Base-by-base conservation (phyloP, 2,888 invertebrate genomes). In the Hemistola chrysoprasaria region DNA sequence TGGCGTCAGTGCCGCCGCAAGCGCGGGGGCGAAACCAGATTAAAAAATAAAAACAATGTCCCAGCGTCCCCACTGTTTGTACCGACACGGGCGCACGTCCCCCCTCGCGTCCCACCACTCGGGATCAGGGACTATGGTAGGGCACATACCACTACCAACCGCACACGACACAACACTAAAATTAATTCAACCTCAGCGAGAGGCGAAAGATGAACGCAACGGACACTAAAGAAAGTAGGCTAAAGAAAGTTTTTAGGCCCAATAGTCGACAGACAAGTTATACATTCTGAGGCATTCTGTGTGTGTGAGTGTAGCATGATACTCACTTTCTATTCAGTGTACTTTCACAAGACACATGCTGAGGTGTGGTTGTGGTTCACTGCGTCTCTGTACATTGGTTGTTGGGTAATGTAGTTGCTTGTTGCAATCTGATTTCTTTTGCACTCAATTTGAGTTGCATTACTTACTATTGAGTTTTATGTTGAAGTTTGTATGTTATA, bases 161-260 rank as follows among this genome's bases (percentile, higher is more conserved):
- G 81, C 78, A 75, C 80, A 72, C 76, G 56, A 61, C 73, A 77
- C 75, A 65, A 72, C 80, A 85, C 84, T 84, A 78, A 77, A 73
- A 72, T 72, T 70, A 69, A 72, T 65, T 68, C 73, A 65, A 52
- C 66, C 51, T 57, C 62, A 62, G 81, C 74, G 78, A 84, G 83
- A 80, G 80, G 83, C 79, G 72, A 81, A 73, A 80, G 83, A 82
- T 79, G 76, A 68, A 78, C 71, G 74, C 65, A 65, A 69, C 62
- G 42, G 55, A 58, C 59, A 61, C 72, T 62, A 66, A 65, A 77
- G 87, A 88, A 90, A 90, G 88, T 89, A 75, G 90, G 89, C 84
- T 87, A 84, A 88, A 86, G 89, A 89, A 90, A 90, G 89, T 88
- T 87, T 85, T 79, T 81, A 62, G 66, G 71, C 74, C 58, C 63